These are phyloP conservation scores for Suncus etruscus DNA, from an alignment of 2,113 vertebrate species.

Conservation along the genomic window DNA sequence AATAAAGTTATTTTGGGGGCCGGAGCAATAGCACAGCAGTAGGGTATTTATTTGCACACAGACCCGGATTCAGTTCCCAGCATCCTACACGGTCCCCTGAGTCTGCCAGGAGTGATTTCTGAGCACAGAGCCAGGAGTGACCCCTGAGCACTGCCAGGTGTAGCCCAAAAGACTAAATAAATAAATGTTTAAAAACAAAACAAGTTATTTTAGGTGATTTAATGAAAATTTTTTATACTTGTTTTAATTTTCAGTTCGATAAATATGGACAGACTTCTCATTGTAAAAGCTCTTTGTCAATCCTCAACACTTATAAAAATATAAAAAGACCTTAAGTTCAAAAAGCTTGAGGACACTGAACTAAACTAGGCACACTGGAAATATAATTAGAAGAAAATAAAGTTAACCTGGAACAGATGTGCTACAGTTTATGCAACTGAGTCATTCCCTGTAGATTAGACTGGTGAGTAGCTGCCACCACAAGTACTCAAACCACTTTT, in stretches of 20 bases:
- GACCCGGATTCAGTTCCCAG: too few species aligned
- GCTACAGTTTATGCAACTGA: background rate
- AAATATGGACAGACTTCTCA: background rate
- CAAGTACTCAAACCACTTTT: background rate
- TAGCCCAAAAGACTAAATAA: too few species aligned
- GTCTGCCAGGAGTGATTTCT: too few species aligned
- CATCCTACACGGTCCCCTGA: too few species aligned
- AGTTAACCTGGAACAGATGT: slow-evolving; percentile 21
- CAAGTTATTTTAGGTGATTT: background rate
- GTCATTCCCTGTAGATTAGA: background rate
- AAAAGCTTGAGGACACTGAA: slow-evolving; percentile 18
- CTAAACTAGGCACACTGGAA: slow-evolving; percentile 3
- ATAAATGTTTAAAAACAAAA: too few species aligned
- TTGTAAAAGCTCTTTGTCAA: background rate
- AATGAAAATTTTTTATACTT: background rate
- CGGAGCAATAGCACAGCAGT: too few species aligned
- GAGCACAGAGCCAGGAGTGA: too few species aligned
- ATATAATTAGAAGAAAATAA: slow-evolving; percentile 43
- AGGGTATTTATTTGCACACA: too few species aligned
- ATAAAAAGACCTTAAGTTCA: background rate
- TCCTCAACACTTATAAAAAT: slow-evolving; percentile 12
- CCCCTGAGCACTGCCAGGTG: too few species aligned
- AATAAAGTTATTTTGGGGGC: slow-evolving; percentile 9
- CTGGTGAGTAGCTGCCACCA: too few species aligned
- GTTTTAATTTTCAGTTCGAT: slow-evolving; percentile 19